Conservation (phyloP, 2,113 vertebrate genomes). For the Ahaetulla prasina region DNA sequence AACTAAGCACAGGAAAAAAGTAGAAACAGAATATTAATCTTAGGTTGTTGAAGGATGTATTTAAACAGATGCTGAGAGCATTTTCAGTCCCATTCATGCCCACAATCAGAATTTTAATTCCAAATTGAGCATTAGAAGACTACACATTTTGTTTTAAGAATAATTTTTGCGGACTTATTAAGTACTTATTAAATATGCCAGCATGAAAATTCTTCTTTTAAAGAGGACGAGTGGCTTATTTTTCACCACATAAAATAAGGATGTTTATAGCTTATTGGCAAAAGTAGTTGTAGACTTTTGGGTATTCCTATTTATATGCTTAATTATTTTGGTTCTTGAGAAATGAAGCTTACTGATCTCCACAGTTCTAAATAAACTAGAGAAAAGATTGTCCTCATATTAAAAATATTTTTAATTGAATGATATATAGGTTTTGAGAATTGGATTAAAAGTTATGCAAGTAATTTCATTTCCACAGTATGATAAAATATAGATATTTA, state of each 20-base stretch:
- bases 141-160: neutral
- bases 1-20: neutral
- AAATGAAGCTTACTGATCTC: neutral
- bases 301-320: neutral
- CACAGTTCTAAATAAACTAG: neutral
- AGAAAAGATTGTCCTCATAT: neutral
- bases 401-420: constrained; percentile 9
- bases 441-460: neutral
- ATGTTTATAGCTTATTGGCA: neutral
- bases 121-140: neutral
- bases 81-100: neutral
- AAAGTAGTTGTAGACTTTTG: neutral
- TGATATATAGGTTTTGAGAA: constrained; percentile 9
- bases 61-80: neutral
- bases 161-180: no score
- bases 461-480: neutral
- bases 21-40: neutral
- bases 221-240: neutral
- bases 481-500: neutral
- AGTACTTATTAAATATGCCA: neutral
- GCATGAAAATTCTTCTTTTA: neutral
- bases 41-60: neutral
- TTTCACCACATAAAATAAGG: constrained; percentile 25
- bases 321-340: neutral
- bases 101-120: neutral